These are phyloP conservation scores for Andrena bicolor DNA, from an alignment of 2,888 invertebrate genomes.

Conservation along the genomic window DNA sequence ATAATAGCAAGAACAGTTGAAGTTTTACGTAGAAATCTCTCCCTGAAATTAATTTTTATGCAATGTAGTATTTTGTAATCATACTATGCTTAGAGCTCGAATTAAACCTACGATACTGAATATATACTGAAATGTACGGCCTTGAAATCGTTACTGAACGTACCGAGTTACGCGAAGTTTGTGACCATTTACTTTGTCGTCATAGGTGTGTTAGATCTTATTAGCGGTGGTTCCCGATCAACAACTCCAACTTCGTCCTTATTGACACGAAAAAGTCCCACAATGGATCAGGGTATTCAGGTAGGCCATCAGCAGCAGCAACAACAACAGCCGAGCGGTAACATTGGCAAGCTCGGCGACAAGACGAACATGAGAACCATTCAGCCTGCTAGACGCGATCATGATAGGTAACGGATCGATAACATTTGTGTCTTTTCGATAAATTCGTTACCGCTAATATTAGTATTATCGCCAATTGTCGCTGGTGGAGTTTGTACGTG, in stretches of 20 bases:
- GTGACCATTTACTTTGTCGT: conserved; percentile 15
- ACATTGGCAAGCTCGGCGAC: conserved; percentile 80
- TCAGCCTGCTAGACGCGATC: conserved; percentile 80
- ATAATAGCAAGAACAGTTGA: conserved; percentile 81
- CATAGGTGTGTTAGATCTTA: conserved; percentile 89
- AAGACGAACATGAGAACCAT: conserved; percentile 77
- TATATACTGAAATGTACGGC: conserved; percentile 37
- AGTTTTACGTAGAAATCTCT: conserved; percentile 50
- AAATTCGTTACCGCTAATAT: not conserved
- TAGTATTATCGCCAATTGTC: too few relatives aligned
- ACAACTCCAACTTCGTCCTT: conserved; percentile 91
- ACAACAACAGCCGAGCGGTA: conserved; percentile 80
- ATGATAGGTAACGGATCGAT: conserved; percentile 76
- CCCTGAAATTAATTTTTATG: conserved; percentile 45
- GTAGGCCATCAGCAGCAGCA: conserved; percentile 85
- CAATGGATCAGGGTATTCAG: conserved; percentile 94
- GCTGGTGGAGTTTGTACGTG: not conserved
- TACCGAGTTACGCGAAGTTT: not conserved
- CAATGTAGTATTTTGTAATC: conserved; percentile 42
- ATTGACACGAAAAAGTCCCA: conserved; percentile 92
- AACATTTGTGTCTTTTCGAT: not conserved
- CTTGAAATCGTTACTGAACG: conserved; percentile 12
- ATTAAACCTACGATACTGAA: conserved; percentile 30
- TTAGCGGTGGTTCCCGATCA: conserved; percentile 91
- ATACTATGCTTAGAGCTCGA: conserved; percentile 47